Evolutionary conservation across 2,797 vertebrate genomes (phyloP).

Genomic region (Megalops cyprinoides): DNA sequence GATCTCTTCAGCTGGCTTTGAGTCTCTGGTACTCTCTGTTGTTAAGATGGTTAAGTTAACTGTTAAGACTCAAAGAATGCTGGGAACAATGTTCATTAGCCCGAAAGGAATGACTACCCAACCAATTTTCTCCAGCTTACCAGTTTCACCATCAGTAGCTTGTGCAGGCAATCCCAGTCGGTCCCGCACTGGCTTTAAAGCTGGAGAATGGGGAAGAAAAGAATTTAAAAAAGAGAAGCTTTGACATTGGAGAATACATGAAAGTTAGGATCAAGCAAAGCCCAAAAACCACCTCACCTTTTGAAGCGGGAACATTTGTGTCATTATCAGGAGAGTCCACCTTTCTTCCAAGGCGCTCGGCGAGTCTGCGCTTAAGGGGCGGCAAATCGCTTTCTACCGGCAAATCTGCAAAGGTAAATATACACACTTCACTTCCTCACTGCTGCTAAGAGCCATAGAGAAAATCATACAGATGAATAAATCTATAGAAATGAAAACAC

Average conservation of each 20-base stretch:
- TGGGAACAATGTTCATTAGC: not conserved
- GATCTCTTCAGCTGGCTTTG: constrained; percentile 72
- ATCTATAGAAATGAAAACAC: not conserved
- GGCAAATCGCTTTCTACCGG: constrained; percentile 51
- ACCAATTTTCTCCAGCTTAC: constrained; percentile 63
- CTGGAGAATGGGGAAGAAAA: constrained; percentile 57
- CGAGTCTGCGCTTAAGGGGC: constrained; percentile 76
- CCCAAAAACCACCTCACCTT: constrained; percentile 64
- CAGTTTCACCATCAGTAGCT: constrained; percentile 56
- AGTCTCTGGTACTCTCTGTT: constrained; percentile 35
- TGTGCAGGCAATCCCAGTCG: constrained; percentile 75
- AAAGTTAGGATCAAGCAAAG: not conserved
- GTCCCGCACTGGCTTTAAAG: constrained; percentile 77
- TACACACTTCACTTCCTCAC: not conserved
- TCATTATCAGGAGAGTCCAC: constrained; percentile 64
- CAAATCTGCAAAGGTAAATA: constrained; percentile 50
- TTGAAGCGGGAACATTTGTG: constrained; percentile 59
- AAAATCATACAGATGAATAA: not conserved
- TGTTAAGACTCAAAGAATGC: not conserved
- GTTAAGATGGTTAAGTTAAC: not conserved
- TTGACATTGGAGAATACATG: not conserved
- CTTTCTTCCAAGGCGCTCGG: constrained; percentile 83
- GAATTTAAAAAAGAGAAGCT: not conserved
- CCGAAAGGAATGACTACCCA: not conserved
- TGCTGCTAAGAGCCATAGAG: not conserved